Evolutionary conservation across 2,113 vertebrate species (phyloP).

Genomic region (Rhinogobius similis): DNA sequence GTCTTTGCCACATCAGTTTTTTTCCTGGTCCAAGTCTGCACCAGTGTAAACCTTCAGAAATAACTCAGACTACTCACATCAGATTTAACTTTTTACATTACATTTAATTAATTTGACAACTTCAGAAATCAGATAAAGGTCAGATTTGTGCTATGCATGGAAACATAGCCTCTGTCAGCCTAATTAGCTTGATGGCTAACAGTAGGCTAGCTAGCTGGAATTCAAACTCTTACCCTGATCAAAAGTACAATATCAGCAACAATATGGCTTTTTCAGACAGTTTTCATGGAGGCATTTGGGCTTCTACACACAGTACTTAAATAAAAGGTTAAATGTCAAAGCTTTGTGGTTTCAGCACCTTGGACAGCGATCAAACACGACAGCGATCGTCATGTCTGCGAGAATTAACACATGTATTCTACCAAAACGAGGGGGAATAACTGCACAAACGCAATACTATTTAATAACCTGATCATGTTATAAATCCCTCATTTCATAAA

Average conservation of each 20-base stretch:
- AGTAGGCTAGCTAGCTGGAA: conserved; percentile 41
- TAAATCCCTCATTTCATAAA: not conserved
- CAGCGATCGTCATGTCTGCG: conserved; percentile 1
- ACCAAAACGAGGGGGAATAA: not conserved
- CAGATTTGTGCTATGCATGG: too few relatives aligned
- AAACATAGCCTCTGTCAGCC: conserved; percentile 4
- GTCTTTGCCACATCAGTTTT: too few relatives aligned
- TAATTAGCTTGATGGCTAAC: conserved; percentile 23
- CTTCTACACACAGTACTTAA: not conserved
- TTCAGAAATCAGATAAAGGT: too few relatives aligned
- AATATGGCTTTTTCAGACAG: not conserved
- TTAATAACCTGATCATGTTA: not conserved
- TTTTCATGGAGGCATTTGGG: not conserved
- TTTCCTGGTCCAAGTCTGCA: too few relatives aligned
- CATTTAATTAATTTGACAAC: too few relatives aligned
- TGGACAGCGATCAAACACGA: conserved; percentile 62
- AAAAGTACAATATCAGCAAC: not conserved
- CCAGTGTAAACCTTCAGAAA: too few relatives aligned
- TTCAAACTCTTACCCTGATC: not conserved
- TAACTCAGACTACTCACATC: too few relatives aligned
- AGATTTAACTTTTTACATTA: too few relatives aligned
- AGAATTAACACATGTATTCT: not conserved
- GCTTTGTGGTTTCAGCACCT: conserved; percentile 61
- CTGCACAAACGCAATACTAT: not conserved
- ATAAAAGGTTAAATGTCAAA: not conserved